Evolutionary conservation across 2,888 invertebrate genomes (phyloP).

Genomic region (Phania funesta): DNA sequence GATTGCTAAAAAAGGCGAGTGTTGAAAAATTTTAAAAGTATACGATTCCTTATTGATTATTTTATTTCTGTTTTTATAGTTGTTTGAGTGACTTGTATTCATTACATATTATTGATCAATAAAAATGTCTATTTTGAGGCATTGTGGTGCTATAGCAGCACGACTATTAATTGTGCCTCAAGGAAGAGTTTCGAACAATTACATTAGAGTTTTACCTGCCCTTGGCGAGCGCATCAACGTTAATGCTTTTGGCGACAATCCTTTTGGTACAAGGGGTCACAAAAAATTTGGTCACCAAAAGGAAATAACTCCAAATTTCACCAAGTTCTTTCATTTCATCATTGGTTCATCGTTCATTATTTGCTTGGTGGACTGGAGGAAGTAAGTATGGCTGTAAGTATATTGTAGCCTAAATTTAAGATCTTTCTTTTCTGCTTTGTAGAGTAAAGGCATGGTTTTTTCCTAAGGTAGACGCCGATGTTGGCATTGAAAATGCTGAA

Average conservation of each 20-base stretch:
- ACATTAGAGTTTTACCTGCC: constrained; percentile 8
- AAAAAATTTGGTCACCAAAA: constrained; percentile 83
- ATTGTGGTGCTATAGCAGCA: constrained; percentile 69
- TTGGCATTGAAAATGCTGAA: constrained; percentile 74
- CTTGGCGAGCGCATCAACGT: background rate
- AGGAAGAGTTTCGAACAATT: background rate
- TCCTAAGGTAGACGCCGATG: constrained; percentile 83
- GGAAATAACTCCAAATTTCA: constrained; percentile 78
- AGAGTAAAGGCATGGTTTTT: constrained; percentile 76
- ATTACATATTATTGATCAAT: background rate
- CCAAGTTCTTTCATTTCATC: constrained; percentile 80
- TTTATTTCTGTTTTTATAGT: background rate
- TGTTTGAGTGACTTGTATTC: background rate
- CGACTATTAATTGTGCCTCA: constrained; percentile 51
- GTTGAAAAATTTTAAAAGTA: background rate
- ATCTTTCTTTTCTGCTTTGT: constrained; percentile 27
- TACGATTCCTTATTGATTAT: background rate
- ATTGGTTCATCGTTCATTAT: constrained; percentile 78
- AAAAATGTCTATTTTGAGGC: constrained; percentile 71
- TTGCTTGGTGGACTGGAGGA: constrained; percentile 80
- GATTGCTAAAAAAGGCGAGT: too few species aligned
- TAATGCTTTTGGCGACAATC: constrained; percentile 9
- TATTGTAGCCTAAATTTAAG: background rate
- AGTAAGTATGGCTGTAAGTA: constrained; percentile 77
- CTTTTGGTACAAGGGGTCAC: constrained; percentile 76